These are phyloP conservation scores for Bradynema listronoti DNA, from an alignment of 1,140 invertebrate genomes.

Conservation along the genomic window DNA sequence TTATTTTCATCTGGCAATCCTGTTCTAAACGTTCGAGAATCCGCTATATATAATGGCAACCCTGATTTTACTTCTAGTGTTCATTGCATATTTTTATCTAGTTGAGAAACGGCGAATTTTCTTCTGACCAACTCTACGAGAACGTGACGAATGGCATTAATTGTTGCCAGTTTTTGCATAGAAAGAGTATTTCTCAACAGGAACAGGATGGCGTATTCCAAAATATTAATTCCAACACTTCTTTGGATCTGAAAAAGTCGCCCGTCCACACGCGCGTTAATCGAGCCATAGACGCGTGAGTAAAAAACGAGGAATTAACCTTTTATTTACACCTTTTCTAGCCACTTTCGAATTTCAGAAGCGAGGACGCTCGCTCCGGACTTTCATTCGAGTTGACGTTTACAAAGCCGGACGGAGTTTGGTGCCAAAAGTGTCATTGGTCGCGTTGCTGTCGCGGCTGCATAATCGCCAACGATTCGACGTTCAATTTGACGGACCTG, in stretches of 20 bases:
- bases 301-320: too few species aligned
- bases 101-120: too few species aligned
- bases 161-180: neutral
- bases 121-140: too few species aligned
- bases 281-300: constrained; percentile 19
- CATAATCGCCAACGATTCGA: constrained; percentile 1
- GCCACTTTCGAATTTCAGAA: constrained; percentile 8
- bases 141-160: too few species aligned
- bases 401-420: constrained; percentile 9
- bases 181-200: constrained; percentile 1
- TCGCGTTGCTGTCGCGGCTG: constrained; percentile 18
- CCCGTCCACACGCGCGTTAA: constrained; percentile 2
- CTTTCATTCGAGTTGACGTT: constrained; percentile 13
- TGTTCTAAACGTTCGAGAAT: too few species aligned
- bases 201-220: constrained; percentile 1
- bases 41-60: too few species aligned
- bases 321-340: neutral
- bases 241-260: neutral
- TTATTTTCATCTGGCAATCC: too few species aligned
- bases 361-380: constrained; percentile 8
- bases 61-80: too few species aligned
- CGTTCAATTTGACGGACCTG: neutral
- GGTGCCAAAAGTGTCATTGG: constrained; percentile 20
- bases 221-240: neutral
- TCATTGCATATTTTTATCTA: too few species aligned